A percentile compares a stretch with the other conserved stretches of the same genome.
Evolutionary conservation across 2,113 vertebrate genomes (phyloP).

Genomic region (Ciconia maguari): DNA sequence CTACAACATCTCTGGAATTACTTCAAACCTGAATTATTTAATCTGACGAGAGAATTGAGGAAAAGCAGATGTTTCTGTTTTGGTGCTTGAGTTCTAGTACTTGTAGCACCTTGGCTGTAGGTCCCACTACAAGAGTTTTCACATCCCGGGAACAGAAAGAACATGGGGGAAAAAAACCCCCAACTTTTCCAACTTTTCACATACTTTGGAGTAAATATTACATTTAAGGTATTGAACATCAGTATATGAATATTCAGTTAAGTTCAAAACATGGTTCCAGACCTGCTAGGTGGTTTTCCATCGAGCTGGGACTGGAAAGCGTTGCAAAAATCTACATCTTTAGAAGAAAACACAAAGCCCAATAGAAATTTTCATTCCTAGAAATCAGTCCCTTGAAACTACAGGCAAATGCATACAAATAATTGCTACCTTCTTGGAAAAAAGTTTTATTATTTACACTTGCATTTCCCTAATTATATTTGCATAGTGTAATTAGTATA

Average conservation of each 20-base stretch:
- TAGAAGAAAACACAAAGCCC: background rate
- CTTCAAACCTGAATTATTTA: background rate
- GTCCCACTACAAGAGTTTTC: background rate
- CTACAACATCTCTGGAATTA: background rate
- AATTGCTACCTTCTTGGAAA: background rate
- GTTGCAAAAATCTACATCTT: background rate
- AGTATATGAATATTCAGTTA: background rate
- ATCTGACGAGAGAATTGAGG: background rate
- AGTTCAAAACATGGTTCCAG: background rate
- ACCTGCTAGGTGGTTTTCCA: background rate
- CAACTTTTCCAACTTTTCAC: background rate
- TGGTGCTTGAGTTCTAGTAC: background rate
- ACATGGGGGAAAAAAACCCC: accelerated
- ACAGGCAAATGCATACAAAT: background rate
- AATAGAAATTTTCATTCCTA: background rate
- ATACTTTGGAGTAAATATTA: background rate
- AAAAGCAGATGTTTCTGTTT: background rate
- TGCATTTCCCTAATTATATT: background rate
- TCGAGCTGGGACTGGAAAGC: background rate
- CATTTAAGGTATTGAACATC: background rate
- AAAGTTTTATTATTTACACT: background rate
- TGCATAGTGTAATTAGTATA: background rate
- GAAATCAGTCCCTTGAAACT: background rate
- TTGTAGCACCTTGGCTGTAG: background rate
- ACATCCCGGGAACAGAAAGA: background rate